A percentile compares a stretch with the other conserved stretches of the same genome.
Evolutionary conservation across 2,113 vertebrate species (phyloP).

Genomic region (Atractosteus spatula): DNA sequence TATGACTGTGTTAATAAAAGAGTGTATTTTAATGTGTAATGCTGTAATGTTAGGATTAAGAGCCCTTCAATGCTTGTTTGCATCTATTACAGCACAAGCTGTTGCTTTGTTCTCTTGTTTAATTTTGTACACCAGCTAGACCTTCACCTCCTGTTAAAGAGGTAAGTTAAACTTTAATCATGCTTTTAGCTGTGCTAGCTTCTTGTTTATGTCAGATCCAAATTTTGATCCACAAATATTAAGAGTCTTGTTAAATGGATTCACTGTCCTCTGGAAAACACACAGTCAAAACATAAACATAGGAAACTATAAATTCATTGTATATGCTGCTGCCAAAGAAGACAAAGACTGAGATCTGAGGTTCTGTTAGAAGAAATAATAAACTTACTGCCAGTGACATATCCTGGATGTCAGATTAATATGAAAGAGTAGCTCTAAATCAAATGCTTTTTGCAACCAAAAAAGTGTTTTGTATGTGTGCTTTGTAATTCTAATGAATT

Average conservation of each 20-base stretch:
- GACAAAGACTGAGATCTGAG: too few relatives aligned
- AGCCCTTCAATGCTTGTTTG: slow-evolving; percentile 20
- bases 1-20: background rate
- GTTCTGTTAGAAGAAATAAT: too few relatives aligned
- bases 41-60: background rate
- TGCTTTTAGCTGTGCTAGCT: background rate
- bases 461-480: too few relatives aligned
- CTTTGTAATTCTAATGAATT: too few relatives aligned
- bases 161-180: background rate
- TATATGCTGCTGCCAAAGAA: too few relatives aligned
- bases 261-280: too few relatives aligned
- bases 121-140: background rate
- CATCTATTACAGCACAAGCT: slow-evolving; percentile 13
- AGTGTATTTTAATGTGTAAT: slow-evolving; percentile 16
- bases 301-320: too few relatives aligned
- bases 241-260: background rate
- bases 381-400: too few relatives aligned
- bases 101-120: background rate
- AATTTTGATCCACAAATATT: background rate
- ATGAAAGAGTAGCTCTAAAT: too few relatives aligned
- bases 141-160: background rate
- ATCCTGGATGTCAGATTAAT: too few relatives aligned
- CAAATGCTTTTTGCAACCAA: too few relatives aligned
- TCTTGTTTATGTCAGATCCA: background rate
- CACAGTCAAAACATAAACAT: too few relatives aligned